Conservation (phyloP, 2,888 invertebrate genomes). For the Clanis bilineata region DNA sequence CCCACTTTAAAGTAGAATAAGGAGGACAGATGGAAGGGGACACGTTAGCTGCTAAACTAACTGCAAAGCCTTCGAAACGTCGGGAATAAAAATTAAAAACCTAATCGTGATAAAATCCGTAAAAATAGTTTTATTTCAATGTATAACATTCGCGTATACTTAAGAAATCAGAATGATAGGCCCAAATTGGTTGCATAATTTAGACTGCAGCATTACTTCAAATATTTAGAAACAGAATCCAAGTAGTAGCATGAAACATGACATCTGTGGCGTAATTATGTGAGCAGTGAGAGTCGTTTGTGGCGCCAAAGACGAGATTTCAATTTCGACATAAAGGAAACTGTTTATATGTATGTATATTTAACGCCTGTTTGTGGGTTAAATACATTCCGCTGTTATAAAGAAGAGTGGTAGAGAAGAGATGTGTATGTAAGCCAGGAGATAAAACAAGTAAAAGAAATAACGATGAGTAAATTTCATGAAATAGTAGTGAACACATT, state of each 20-base stretch:
- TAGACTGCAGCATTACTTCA: neutral
- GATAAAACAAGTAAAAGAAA: too few relatives aligned
- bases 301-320: neutral
- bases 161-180: too few relatives aligned
- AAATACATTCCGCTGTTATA: neutral
- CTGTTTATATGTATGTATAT: neutral
- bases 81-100: too few relatives aligned
- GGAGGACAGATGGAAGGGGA: too few relatives aligned
- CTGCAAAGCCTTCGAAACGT: too few relatives aligned
- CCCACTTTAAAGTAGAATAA: too few relatives aligned
- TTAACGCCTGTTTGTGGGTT: neutral
- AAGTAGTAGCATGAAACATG: conserved; percentile 5
- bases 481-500: too few relatives aligned
- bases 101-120: too few relatives aligned
- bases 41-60: too few relatives aligned
- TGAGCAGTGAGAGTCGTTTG: conserved; percentile 7
- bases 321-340: neutral
- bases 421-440: too few relatives aligned
- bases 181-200: too few relatives aligned
- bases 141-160: too few relatives aligned
- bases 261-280: conserved; percentile 6
- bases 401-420: neutral
- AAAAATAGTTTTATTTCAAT: neutral
- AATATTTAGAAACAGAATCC: conserved; percentile 10
- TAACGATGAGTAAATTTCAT: neutral